These are phyloP conservation scores for Coilia nasus DNA, from an alignment of 2,797 vertebrate species.

Conservation along the genomic window DNA sequence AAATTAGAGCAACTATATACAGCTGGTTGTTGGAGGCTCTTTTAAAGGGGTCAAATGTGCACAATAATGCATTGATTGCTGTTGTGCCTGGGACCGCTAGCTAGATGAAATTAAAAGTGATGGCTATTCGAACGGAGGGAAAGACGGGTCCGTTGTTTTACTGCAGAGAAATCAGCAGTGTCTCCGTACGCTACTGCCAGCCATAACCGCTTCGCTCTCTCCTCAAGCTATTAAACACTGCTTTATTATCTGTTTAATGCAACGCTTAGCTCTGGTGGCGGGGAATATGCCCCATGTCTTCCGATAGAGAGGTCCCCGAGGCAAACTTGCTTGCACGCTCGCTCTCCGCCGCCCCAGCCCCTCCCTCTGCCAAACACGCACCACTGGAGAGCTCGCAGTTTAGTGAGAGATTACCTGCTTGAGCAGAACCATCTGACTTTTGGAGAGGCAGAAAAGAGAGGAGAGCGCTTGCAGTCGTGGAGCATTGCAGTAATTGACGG, in stretches of 20 bases:
- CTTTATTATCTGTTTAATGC: slow-evolving; percentile 67
- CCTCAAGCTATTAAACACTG: slow-evolving; percentile 78
- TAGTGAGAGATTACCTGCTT: slow-evolving; percentile 35
- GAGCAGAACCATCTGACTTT: slow-evolving; percentile 35
- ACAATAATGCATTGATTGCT: slow-evolving; percentile 80
- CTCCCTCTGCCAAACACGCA: background rate
- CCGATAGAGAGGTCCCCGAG: slow-evolving; percentile 42
- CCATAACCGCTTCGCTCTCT: slow-evolving; percentile 56
- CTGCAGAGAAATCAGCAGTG: slow-evolving; percentile 36
- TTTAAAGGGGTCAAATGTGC: slow-evolving; percentile 75
- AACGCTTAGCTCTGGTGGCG: slow-evolving; percentile 48
- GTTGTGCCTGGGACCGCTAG: slow-evolving; percentile 74
- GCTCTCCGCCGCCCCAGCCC: background rate
- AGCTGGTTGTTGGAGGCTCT: background rate
- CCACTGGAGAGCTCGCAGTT: background rate
- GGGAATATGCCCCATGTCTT: slow-evolving; percentile 40
- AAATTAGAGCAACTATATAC: background rate
- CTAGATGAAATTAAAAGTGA: slow-evolving; percentile 76
- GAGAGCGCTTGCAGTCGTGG: background rate
- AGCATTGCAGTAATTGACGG: slow-evolving; percentile 32
- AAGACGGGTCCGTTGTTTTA: slow-evolving; percentile 26
- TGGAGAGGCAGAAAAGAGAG: slow-evolving; percentile 38
- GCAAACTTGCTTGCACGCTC: background rate
- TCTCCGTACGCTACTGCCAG: background rate
- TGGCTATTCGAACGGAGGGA: slow-evolving; percentile 55